phyloP scores from a whole-genome alignment of 2,797 vertebrate genomes.

The Parauchenoglanis punctatus region DNA sequence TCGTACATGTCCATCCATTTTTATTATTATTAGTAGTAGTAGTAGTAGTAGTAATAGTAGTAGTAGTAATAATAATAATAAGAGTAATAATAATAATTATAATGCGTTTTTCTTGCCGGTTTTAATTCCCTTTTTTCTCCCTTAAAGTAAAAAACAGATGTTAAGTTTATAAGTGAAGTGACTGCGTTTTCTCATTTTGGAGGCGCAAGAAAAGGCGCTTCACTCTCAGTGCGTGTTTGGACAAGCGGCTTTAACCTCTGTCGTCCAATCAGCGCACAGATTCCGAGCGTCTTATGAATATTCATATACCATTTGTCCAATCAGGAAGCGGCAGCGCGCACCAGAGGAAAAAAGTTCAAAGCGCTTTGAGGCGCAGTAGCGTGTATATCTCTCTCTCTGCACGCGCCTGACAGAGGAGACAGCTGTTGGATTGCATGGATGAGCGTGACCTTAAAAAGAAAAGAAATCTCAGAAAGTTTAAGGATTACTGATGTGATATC shows the following conservation, averaged over 20 bases:
- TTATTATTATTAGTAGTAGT: background rate
- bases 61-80: background rate
- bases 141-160: background rate
- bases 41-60: background rate
- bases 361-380: conserved; percentile 17
- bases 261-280: conserved; percentile 61
- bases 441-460: background rate
- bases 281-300: conserved; percentile 61
- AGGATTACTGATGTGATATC: conserved; percentile 43
- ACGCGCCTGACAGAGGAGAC: conserved; percentile 22
- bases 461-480: background rate
- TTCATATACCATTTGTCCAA: conserved; percentile 60
- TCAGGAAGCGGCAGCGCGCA: conserved; percentile 48
- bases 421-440: conserved; percentile 37
- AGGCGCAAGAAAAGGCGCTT: background rate
- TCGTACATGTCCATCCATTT: background rate
- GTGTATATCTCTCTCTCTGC: conserved; percentile 43
- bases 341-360: background rate
- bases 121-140: background rate
- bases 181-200: background rate
- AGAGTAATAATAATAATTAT: background rate
- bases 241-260: too few relatives aligned
- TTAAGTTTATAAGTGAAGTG: background rate
- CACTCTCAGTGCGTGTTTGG: background rate
- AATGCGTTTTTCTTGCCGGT: background rate